Evolutionary conservation across 2,113 vertebrate genomes (phyloP).

Genomic region (Muntiacus reevesi): DNA sequence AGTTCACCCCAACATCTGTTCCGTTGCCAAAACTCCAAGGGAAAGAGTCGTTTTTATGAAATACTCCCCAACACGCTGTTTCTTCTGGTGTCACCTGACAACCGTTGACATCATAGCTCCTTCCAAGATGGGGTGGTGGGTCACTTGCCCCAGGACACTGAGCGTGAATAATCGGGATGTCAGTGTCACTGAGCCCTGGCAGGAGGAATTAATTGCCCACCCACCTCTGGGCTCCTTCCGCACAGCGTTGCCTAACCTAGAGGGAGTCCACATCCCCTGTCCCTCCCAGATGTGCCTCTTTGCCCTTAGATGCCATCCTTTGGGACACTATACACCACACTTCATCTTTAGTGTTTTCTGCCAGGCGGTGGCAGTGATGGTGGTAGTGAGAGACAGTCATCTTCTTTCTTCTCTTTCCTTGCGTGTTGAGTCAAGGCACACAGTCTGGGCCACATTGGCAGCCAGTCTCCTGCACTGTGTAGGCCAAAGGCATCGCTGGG

Average conservation of each 20-base stretch:
- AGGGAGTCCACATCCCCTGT: no score
- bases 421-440: not conserved
- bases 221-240: not conserved
- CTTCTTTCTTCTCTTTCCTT: not conserved
- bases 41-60: not conserved
- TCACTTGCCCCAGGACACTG: not conserved
- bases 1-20: not conserved
- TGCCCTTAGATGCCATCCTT: not conserved
- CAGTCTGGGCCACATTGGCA: not conserved
- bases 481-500: not conserved
- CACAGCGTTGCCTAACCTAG: not conserved
- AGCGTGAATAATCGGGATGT: not conserved
- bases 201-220: not conserved
- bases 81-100: not conserved
- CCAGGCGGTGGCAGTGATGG: not conserved
- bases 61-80: not conserved
- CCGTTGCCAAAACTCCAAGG: not conserved
- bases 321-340: not conserved
- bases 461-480: not conserved
- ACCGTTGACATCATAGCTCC: rapidly evolving
- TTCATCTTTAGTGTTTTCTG: not conserved
- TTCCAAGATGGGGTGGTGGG: not conserved
- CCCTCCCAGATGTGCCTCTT: not conserved
- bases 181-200: not conserved
- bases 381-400: not conserved